phyloP scores from a whole-genome alignment of 2,797 vertebrate species.

The Oophaga sylvatica region DNA sequence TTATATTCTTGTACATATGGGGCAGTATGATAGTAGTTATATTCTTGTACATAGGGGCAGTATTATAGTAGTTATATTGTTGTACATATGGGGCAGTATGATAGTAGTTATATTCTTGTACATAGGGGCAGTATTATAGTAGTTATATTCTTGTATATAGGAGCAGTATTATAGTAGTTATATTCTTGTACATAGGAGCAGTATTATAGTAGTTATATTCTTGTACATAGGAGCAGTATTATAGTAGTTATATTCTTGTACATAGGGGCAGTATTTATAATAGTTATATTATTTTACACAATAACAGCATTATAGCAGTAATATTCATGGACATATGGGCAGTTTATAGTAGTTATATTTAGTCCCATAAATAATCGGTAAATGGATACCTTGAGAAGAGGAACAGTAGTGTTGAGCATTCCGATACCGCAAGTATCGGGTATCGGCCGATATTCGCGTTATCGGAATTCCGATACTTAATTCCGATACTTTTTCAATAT shows the following conservation, averaged over 20 bases:
- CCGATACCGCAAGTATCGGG: no score
- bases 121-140: background rate
- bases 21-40: constrained; percentile 9
- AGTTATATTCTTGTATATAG: background rate
- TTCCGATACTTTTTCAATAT: no score
- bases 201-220: constrained; percentile 12
- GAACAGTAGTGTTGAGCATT: no score
- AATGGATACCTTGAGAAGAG: background rate
- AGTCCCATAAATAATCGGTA: background rate
- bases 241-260: constrained; percentile 20
- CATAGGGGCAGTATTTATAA: constrained; percentile 1
- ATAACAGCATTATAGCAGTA: background rate
- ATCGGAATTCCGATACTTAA: no score
- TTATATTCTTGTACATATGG: background rate
- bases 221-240: background rate
- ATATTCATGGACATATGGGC: background rate
- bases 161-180: constrained; percentile 10
- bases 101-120: background rate
- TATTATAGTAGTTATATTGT: constrained; percentile 7
- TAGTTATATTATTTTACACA: constrained; percentile 5
- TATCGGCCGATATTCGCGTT: no score
- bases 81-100: background rate
- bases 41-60: background rate
- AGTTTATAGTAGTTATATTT: background rate
- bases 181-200: background rate